Base-by-base conservation (phyloP, 2,113 vertebrate genomes). In the Balaeniceps rex region DNA sequence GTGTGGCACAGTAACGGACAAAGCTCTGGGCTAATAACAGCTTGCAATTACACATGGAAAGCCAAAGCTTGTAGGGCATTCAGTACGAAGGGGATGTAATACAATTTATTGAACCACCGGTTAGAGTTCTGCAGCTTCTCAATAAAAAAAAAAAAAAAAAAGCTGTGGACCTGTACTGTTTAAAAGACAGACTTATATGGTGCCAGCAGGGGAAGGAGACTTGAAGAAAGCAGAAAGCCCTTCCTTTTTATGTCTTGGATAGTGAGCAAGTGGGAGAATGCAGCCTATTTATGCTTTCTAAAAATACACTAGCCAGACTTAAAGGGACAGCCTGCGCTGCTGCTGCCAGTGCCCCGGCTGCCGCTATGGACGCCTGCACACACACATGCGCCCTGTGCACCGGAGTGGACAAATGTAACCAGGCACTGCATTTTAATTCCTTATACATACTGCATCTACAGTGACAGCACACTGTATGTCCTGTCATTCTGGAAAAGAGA, bases 41-140 rank as follows among this genome's bases (percentile, higher is more conserved):
- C 98, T 97, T 97, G 97, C 98, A 98, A 98, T 98, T 98, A 98
- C 97, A 98, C 97, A 98, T 98, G 98, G 98, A 98, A 98, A 98
- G 98, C 97, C 97, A 97, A 95, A 97, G 97, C 97, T 96, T 98
- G 97, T 97, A 98, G 98, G 98, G 98, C 98, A 97, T 97, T 98
- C 97, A 93, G 96, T 96, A 97, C 25, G 75, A 98, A 97, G 95
- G 97, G 97, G 98, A 98, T 98, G 98, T 98, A 97, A 97, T 97
- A 97, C 97, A 97, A 98, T 98, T 98, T 98, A 98, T 98, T 98
- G 97, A 98, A 97, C 96, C 87, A 97, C 96, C 63, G 87, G 98
- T 98, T 98, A 98, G 97, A 98, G 97, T 98, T 98, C 97, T 98
- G 97, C 96, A 98, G 97, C 97, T 98, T 97, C 98, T 97, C 97